Conservation (phyloP, 2,888 invertebrate species). For the Steinernema scapterisci region DNA sequence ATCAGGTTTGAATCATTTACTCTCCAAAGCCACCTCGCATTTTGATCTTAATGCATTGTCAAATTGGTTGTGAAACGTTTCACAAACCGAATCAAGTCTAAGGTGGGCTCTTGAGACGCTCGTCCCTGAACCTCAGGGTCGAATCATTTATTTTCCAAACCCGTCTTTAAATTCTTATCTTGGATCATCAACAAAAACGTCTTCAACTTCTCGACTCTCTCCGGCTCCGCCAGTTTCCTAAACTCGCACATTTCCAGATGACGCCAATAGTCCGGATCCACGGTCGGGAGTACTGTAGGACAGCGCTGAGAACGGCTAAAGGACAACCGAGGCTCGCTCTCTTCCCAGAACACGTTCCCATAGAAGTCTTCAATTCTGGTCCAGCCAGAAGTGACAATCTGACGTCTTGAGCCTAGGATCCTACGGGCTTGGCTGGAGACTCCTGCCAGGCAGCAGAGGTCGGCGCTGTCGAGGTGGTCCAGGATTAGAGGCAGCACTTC, state of each 20-base stretch:
- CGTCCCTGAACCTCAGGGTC: no score
- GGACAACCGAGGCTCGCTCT: background rate
- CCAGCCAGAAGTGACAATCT: constrained; percentile 11
- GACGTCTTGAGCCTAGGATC: background rate
- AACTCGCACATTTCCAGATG: background rate
- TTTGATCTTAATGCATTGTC: no score
- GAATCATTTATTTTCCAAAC: no score
- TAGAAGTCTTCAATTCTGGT: constrained; percentile 7
- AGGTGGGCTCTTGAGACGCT: no score
- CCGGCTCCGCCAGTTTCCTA: constrained; percentile 4
- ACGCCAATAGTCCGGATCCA: background rate
- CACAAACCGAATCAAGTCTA: no score
- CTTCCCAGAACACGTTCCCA: constrained; percentile 26
- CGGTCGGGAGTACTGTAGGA: background rate
- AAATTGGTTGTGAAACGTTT: no score
- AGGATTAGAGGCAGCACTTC: background rate
- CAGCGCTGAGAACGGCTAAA: background rate
- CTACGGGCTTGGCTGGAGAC: constrained; percentile 31
- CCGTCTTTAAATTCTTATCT: background rate
- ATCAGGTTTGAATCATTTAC: no score
- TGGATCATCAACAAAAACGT: constrained; percentile 16
- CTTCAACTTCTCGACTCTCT: background rate
- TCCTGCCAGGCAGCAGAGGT: constrained; percentile 32
- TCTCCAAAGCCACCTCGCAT: no score
- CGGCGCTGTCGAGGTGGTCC: constrained; percentile 38